Evolutionary conservation across 2,113 vertebrate species (phyloP), one percentile per base, ranked within the genome.

Genomic region (Falco punctatus): DNA sequence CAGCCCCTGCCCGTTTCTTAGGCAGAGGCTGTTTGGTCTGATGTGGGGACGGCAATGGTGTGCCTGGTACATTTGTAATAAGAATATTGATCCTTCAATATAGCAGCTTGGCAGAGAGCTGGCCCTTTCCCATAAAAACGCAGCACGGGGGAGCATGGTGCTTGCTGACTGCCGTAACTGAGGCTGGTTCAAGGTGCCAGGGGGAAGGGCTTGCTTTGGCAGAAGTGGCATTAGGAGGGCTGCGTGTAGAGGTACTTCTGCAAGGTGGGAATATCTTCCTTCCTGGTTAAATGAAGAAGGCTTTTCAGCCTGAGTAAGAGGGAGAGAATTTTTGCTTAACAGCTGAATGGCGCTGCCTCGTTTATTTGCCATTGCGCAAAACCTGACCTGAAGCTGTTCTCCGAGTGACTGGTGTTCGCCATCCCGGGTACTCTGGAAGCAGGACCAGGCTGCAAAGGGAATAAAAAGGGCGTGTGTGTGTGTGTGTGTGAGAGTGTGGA

Each of bases 21-120:
- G n/a, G 28, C 42, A 62, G 22, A 88, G 8, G 9, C 28, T 49
- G 11, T 40, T 54, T 13, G 51, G 58, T 49, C 18, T 74, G 48
- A 4, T 0, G 0, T 26, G n/a, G 26, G 19, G 27, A 62, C 11
- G 14, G 7, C 0, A 5, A 8, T n/a, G 2, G 0, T 5, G 8
- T 2, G 1, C 7, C 11, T 35, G 21, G 27, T 58, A 13, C 4
- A 13, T 58, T 93, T 79, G 5, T 62, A 27, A 38, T 32, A 32
- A 26, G 33, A 46, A 19, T 35, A 17, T 22, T 46, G 48, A 27
- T 6, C 42, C n/a, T 90, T n/a, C 27, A 38, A 38, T 38, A 38
- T 38, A 64, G 61, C 1, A 5, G 21, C 13, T 77, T 57, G 30
- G 18, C 55, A 59, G 35, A 69, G 33, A 35, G 44, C 38, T 40